Conservation (phyloP, 2,797 vertebrate species). For the Mormyrus hasselquistii region DNA sequence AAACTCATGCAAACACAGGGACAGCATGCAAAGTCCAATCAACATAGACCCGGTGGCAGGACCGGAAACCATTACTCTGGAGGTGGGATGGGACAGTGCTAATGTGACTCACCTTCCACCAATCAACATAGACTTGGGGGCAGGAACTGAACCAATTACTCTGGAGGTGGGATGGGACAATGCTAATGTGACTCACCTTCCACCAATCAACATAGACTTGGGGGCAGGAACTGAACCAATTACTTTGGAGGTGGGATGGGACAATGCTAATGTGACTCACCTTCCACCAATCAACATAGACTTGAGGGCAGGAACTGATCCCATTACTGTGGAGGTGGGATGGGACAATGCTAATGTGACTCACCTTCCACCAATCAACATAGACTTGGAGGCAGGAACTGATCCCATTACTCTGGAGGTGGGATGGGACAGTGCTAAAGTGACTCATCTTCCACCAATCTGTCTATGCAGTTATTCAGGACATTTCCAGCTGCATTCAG, state of each 20-base stretch:
- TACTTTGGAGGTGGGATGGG: too few relatives aligned
- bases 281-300: too few relatives aligned
- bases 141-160: not conserved
- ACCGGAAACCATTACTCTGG: not conserved
- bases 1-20: not conserved
- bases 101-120: not conserved
- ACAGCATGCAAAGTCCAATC: not conserved
- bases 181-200: not conserved
- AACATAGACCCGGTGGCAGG: not conserved
- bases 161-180: not conserved
- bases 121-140: not conserved
- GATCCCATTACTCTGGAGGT: too few relatives aligned
- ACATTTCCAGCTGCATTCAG: not conserved
- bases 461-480: not conserved
- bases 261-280: too few relatives aligned
- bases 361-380: not conserved
- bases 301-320: not conserved
- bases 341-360: not conserved
- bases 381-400: too few relatives aligned
- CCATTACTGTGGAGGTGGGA: not conserved
- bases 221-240: too few relatives aligned
- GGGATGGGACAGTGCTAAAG: too few relatives aligned
- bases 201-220: not conserved
- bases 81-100: not conserved
- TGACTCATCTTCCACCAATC: too few relatives aligned